Base-by-base conservation (phyloP, 2,113 vertebrate genomes). In the Epinephelus lanceolatus region DNA sequence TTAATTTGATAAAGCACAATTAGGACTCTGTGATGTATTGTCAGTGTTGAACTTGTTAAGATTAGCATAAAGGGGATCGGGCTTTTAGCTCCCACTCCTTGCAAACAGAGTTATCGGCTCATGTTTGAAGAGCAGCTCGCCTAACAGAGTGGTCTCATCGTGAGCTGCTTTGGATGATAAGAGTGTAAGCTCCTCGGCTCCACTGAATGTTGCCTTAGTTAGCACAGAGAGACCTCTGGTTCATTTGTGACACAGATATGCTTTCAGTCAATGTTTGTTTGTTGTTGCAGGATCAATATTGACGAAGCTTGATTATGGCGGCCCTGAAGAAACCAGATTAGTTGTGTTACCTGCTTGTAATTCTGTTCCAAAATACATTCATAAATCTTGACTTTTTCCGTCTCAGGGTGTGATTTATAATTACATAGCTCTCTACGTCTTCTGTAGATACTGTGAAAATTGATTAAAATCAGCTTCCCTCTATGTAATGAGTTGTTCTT, bases 91-190 rank as follows among this genome's bases (percentile, higher is more conserved):
- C 42, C 27, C 66, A 6, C 55, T 81, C 77, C 71, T 70, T 66
- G 71, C 89, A 91, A 90, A 94, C 92, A 91, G 12, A 89, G 75
- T 89, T 94, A 91, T 93, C 86, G 67, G 91, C 83, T 74, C 27
- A 0, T 91, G 90, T 93, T 93, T 94, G 89, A 90, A 83, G 83
- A 93, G 86, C 82, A 76, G 86, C 77, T 56, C 68, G 84, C 66
- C 45, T 84, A 86, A 85, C 84, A 76, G 88, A 85, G 83, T 79
- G 81, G 68, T 83, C 89, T 90, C 79, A 68, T 69, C 49, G 75
- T 86, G 69, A 78, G 69, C 84, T 66, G 73, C 82, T 79, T 52
- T 30, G 37, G 81, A 88, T 72, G 92, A 92, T 92, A 85, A 90
- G 86, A 81, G 52, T 7, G 25, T 72, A n/a, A 78, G 84, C 86